These are phyloP conservation scores for Trachelus iudaicus DNA, from an alignment of 2,888 invertebrate species.

Conservation along the genomic window DNA sequence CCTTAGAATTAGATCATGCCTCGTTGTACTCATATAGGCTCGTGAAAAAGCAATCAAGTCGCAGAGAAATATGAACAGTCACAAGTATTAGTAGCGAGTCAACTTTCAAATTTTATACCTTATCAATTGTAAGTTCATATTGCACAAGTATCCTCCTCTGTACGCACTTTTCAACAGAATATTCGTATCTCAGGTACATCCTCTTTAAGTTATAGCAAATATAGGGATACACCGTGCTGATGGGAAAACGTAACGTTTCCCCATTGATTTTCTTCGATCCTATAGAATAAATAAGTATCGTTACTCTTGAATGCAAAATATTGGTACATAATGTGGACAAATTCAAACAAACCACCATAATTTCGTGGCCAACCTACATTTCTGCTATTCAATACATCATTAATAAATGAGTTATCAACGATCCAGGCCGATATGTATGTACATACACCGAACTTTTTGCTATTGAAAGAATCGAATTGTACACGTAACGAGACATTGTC, in stretches of 20 bases:
- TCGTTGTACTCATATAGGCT: neutral
- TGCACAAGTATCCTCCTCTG: neutral
- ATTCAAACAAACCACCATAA: neutral
- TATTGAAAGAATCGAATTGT: neutral
- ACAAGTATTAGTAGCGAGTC: neutral
- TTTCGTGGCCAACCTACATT: neutral
- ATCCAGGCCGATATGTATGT: neutral
- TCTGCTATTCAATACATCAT: neutral
- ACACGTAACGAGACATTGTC: neutral
- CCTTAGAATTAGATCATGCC: neutral
- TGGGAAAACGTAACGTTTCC: neutral
- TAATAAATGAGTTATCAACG: neutral
- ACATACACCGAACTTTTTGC: neutral
- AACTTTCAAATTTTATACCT: neutral
- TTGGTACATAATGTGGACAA: neutral
- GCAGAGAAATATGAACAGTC: neutral
- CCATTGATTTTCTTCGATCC: neutral
- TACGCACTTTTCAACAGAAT: too few relatives aligned
- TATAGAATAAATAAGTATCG: neutral
- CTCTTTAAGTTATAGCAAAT: neutral
- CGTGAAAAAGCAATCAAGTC: neutral
- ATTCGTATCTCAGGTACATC: neutral
- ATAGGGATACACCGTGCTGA: neutral
- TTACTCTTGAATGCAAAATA: neutral
- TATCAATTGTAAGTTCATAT: neutral